These are phyloP conservation scores for Ptychoptera albimana DNA, from an alignment of 2,888 invertebrate species.

Conservation along the genomic window DNA sequence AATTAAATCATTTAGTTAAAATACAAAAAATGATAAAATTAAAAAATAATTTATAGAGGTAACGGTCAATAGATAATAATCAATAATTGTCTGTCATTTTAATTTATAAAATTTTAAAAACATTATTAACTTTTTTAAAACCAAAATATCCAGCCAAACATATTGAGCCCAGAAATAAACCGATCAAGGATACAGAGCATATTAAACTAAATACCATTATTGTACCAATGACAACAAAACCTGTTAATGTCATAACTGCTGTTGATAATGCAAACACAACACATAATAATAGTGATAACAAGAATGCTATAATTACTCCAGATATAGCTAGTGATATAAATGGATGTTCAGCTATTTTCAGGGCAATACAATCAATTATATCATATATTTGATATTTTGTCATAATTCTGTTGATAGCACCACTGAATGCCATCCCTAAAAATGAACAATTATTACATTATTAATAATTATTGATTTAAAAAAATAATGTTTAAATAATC, in stretches of 20 bases:
- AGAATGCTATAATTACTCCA: conserved; percentile 10
- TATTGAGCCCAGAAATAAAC: conserved; percentile 18
- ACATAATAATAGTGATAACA: conserved; percentile 23
- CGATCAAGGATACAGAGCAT: conserved; percentile 17
- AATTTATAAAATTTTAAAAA: conserved; percentile 12
- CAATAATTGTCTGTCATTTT: no score
- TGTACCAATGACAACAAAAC: conserved; percentile 29
- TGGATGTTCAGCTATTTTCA: conserved; percentile 13
- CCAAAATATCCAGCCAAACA: conserved; percentile 23
- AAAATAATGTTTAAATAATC: no score
- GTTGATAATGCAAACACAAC: conserved; percentile 23
- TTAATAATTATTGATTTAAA: no score
- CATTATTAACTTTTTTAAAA: conserved; percentile 20
- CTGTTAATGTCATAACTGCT: conserved; percentile 24
- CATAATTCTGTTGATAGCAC: neutral
- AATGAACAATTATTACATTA: no score
- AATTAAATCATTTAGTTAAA: no score
- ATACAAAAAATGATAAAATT: no score
- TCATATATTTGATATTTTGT: conserved; percentile 7
- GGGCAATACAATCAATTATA: conserved; percentile 11
- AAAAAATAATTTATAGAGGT: no score
- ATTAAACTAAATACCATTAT: conserved; percentile 14
- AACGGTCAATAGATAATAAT: no score
- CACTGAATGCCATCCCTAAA: no score
- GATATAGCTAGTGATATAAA: conserved; percentile 11